Conservation (phyloP, 2,797 vertebrate species). For the Leucoraja ocellata region DNA sequence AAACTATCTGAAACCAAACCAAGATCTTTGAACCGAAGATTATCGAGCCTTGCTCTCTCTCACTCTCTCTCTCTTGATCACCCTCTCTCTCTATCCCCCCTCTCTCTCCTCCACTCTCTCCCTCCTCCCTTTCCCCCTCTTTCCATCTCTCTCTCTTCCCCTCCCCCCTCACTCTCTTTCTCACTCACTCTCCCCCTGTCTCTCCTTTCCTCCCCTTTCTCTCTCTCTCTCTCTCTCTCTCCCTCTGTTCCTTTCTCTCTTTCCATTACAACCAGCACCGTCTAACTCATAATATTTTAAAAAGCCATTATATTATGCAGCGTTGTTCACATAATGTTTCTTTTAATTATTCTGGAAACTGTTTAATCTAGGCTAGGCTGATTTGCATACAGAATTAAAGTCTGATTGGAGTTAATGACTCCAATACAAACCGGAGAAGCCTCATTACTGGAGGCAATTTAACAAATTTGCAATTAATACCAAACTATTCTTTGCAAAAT, state of each 20-base stretch:
- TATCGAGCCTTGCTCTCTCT: no score
- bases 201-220: no score
- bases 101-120: no score
- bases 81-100: no score
- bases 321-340: background rate
- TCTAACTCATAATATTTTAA: background rate
- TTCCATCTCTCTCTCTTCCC: no score
- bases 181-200: no score
- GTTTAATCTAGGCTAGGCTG: background rate
- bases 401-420: conserved; percentile 21
- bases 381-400: conserved; percentile 30
- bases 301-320: background rate
- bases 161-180: no score
- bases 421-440: background rate
- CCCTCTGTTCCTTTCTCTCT: no score
- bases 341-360: conserved; percentile 7
- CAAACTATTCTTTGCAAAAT: background rate
- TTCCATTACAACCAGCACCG: no score
- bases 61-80: no score
- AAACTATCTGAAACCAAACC: background rate
- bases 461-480: background rate
- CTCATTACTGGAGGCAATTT: conserved; percentile 10
- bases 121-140: no score
- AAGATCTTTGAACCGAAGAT: background rate
- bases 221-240: no score